phyloP scores from a whole-genome alignment of 2,113 vertebrate genomes.

The Corythornis cristatus region DNA sequence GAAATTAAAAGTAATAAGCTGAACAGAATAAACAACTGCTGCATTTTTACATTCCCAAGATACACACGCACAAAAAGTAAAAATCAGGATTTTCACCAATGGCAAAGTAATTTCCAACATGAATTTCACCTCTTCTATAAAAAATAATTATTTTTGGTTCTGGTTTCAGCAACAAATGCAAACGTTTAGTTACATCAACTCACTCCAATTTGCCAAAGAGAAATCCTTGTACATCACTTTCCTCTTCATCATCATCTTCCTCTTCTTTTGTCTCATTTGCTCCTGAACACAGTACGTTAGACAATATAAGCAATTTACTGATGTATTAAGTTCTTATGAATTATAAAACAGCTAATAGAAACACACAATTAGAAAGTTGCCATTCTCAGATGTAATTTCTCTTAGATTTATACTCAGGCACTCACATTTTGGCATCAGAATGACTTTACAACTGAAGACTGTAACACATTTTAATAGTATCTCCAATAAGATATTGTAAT shows the following conservation, averaged over 20 bases:
- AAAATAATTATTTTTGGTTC: neutral
- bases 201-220: slow-evolving; percentile 91
- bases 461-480: neutral
- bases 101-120: neutral
- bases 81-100: neutral
- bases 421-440: neutral
- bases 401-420: neutral
- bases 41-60: neutral
- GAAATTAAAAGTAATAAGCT: neutral
- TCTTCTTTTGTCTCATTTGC: slow-evolving; percentile 70
- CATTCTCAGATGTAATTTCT: neutral
- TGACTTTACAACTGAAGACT: neutral
- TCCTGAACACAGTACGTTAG: slow-evolving; percentile 66
- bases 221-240: slow-evolving; percentile 91
- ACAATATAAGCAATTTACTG: neutral
- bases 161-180: neutral
- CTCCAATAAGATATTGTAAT: neutral
- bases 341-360: neutral
- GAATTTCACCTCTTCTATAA: neutral
- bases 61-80: neutral
- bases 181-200: slow-evolving; percentile 45
- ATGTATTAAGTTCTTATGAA: neutral
- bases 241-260: slow-evolving; percentile 69
- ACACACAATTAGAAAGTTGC: neutral
- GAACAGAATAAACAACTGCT: neutral